Conservation (phyloP, 2,113 vertebrate species). For the Chlamydotis undulata region DNA sequence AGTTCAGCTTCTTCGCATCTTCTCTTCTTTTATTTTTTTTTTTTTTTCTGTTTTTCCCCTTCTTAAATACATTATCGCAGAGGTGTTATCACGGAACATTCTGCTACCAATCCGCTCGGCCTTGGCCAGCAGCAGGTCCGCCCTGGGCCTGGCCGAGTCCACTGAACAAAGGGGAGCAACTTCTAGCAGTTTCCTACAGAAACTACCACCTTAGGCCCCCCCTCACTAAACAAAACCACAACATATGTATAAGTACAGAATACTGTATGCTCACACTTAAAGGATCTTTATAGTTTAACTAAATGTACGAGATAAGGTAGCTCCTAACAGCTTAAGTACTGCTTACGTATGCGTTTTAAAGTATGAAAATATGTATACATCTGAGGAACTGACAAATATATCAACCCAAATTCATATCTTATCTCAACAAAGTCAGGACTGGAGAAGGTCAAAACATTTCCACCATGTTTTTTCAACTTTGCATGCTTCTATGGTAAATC, state of each 20-base stretch:
- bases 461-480: background rate
- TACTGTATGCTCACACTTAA: background rate
- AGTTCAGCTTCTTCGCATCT: too few relatives aligned
- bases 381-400: background rate
- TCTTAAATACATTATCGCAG: too few relatives aligned
- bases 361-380: background rate
- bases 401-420: background rate
- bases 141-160: too few relatives aligned
- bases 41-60: too few relatives aligned
- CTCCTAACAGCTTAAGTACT: background rate
- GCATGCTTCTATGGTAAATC: background rate
- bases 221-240: too few relatives aligned
- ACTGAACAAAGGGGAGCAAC: too few relatives aligned
- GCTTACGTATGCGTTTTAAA: background rate
- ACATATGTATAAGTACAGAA: background rate
- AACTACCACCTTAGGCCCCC: too few relatives aligned
- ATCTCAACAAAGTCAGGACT: background rate
- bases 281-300: background rate
- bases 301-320: accelerated
- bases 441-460: background rate
- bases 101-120: too few relatives aligned
- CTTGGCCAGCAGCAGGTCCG: too few relatives aligned
- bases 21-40: too few relatives aligned
- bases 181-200: too few relatives aligned
- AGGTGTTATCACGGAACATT: too few relatives aligned